Base-by-base conservation (phyloP, 2,113 vertebrate genomes). In the Epinephelus lanceolatus region DNA sequence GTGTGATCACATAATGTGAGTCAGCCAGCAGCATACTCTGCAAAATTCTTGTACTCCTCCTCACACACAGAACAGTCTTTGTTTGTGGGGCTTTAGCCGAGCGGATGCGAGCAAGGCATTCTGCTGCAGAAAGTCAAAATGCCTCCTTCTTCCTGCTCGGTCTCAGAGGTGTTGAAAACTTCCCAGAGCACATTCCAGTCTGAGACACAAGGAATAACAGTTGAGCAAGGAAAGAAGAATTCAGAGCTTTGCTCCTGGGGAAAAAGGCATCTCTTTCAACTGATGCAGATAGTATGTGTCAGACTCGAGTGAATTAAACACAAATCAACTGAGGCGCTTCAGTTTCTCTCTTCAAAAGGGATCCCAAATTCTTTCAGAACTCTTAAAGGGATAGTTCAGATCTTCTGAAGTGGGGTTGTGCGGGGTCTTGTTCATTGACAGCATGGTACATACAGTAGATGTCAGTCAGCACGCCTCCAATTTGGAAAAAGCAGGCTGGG, bases 131-230 rank as follows among this genome's bases (percentile, higher is more conserved):
- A 45, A 88, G 85, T 82, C 83, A 71, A 80, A 87, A 70, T 72
- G 87, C 68, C 81, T 86, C 88, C 73, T 86, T 83, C 90, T 94
- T 94, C 92, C 93, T 94, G 94, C 86, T 77, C 30, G 25, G 91
- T 91, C 93, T 93, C 93, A 60, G 91, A 93, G 92, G 94, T 93
- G 93, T 88, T 88, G 89, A 92, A 88, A 89, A 86, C 84, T 89
- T 93, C 91, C 90, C 90, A 88, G 42, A 91, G 89, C 83, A 85
- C 93, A 94, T 94, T 93, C 94, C 91, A 80, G 68, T 21, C 63
- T 3, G 70, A 83, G 86, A 84, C 86, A 78, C 77, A 40, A 84
- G 83, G 90, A 92, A 86, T 81, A 89, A 91, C 76, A 88, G 79
- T 79, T 69, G 79, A 90, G 88, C 65, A 61, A 83, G 62, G 18